A percentile compares a stretch with the other conserved stretches of the same genome.
Evolutionary conservation across 2,797 vertebrate genomes (phyloP).

Genomic region (Lepilemur ruficaudatus): DNA sequence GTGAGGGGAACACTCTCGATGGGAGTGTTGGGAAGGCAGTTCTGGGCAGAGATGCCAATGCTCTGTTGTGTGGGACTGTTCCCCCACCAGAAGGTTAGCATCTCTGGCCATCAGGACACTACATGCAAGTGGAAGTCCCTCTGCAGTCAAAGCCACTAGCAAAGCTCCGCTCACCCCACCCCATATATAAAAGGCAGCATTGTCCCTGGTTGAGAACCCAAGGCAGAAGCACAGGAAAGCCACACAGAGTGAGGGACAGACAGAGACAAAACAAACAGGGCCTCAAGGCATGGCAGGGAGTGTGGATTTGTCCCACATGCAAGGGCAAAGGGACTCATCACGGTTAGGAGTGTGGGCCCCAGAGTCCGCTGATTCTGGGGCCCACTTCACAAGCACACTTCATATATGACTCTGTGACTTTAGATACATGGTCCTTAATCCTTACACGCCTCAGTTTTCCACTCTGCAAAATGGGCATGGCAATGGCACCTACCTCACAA

Average conservation of each 20-base stretch:
- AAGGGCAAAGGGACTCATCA: too few species aligned
- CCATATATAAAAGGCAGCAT: background rate
- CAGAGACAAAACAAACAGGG: background rate
- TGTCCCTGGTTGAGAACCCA: background rate
- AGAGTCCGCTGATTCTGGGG: background rate
- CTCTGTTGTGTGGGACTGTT: background rate
- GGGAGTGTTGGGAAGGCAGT: accelerated
- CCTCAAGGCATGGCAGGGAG: background rate
- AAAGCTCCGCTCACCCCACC: accelerated
- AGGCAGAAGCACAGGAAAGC: background rate
- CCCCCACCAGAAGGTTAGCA: background rate
- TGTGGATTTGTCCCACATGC: accelerated
- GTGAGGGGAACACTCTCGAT: background rate
- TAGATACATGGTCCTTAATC: accelerated
- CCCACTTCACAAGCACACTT: background rate
- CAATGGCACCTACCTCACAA: background rate
- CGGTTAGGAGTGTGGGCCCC: too few species aligned
- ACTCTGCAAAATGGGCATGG: background rate
- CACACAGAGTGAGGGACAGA: background rate
- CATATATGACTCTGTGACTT: accelerated
- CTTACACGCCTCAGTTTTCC: background rate
- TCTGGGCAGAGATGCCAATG: background rate
- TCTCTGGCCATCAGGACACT: background rate
- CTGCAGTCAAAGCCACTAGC: background rate
- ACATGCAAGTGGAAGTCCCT: background rate